Base-by-base conservation (phyloP, 2,797 vertebrate genomes). In the Tokudaia tokunoshimensis region DNA sequence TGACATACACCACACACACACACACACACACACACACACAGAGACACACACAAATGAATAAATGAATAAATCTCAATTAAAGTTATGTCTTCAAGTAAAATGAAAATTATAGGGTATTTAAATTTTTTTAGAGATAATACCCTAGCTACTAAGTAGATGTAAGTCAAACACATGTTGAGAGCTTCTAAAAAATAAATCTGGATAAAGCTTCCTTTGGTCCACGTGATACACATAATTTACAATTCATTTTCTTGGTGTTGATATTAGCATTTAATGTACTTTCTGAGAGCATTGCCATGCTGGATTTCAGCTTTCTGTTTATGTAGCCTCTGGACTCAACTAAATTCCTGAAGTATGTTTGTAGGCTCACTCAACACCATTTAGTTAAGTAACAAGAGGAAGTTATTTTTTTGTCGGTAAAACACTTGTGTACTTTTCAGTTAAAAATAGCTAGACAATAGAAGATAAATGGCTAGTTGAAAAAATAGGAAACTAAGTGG, bases 21-120 rank as follows among this genome's bases (percentile, higher is more conserved):
- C 29, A 65, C 24, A 61, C n/a, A 80, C 31, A 20, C 31, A 20
- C 31, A 31, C 37, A 61, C 59, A 63, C 2, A 61, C 14, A 11
- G 37, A 52, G 0, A 59, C 57, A 44, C 57, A 67, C 7, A 63
- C 22, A 82, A 10, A 55, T 22, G 20, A 12, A 24, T 15, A 44
- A 29, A 41, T 65, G 19, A 50, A 72, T 11, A 74, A 37, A 57
- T 41, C 6, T n/a, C 29, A 55, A n/a, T n/a, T n/a, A n/a, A 87
- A 72, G n/a, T 55, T 55, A 12, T 10, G 52, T 76, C 59, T 81
- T 89, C 76, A 86, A 95, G 74, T 90, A 47, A 76, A 65, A 70
- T 94, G 52, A 78, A 94, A 93, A 85, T 52, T 24, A 92, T 47
- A 61, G 24, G 3, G 1, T 95, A 75, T 96, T 92, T 89, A n/a